Evolutionary conservation across 2,797 vertebrate species (phyloP), one percentile per base, ranked within the genome.

Genomic region (Epinephelus coioides): DNA sequence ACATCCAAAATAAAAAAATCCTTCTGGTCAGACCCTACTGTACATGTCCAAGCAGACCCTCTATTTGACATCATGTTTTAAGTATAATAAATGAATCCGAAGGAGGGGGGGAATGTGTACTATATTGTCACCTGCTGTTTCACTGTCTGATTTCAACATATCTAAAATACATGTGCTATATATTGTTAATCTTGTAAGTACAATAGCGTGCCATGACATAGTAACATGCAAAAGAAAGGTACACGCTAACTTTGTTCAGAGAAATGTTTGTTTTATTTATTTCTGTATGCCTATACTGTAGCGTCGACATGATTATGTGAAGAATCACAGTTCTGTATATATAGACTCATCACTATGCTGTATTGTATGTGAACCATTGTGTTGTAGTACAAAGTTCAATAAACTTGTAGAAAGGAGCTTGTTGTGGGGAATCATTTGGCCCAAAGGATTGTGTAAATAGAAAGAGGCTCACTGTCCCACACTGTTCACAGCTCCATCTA

Each of bases 111-210:
- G 53, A 55, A 51, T 68, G 71, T 88, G 90, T 90, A 80, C 68
- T 88, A 88, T 89, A 87, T 74, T 74, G 73, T 88, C 88, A 89
- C 78, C 90, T 84, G 79, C 85, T 90, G 50, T 85, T 69, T 80
- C 88, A 84, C 78, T 83, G 84, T 94, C 91, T 89, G 64, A 87
- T 84, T 92, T 92, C 59, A 85, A 80, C 91, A 92, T 90, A 93
- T 89, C 85, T 89, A 83, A 88, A 84, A 75, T 89, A 89, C 83
- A 71, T 90, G 90, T 93, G 91, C 91, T 93, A 87, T 91, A 89
- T 93, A 94, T 91, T 93, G 90, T 88, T 92, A 90, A 91, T 90
- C 89, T 87, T 95, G 92, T 95, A 93, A 92, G 89, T 92, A 93
- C 86, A 87, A 82, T 63, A 82, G 88, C 59, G 75, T 89, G 79